A percentile compares a stretch with the other conserved stretches of the same genome.
Evolutionary conservation across 2,888 invertebrate genomes (phyloP).

Genomic region (Tenthredo distinguenda): DNA sequence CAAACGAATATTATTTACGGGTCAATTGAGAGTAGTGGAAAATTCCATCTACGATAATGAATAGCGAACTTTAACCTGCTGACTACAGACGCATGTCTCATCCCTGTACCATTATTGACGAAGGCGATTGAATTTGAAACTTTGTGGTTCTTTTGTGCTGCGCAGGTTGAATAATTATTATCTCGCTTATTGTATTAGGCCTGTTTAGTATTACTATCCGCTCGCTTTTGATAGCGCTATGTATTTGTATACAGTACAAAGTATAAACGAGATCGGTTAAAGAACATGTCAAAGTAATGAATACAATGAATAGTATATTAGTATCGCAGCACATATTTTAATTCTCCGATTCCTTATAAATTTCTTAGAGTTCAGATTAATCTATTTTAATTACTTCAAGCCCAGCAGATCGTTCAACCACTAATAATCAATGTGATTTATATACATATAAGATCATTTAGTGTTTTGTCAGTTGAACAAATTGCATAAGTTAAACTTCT

Average conservation of each 20-base stretch:
- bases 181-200: neutral
- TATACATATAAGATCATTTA: neutral
- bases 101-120: neutral
- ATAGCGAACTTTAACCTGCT: conserved; percentile 27
- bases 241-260: neutral
- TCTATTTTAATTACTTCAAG: neutral
- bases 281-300: neutral
- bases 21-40: conserved; percentile 21
- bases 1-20: conserved; percentile 29
- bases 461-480: neutral
- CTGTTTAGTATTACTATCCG: neutral
- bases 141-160: neutral
- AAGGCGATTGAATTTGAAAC: neutral
- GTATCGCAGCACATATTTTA: neutral
- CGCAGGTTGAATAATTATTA: neutral
- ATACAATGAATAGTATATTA: neutral
- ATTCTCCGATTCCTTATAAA: neutral
- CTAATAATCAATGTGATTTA: neutral
- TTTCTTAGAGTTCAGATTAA: neutral
- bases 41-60: conserved; percentile 19
- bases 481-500: neutral
- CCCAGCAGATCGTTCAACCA: neutral
- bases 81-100: neutral
- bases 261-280: neutral
- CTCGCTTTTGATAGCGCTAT: neutral